Evolutionary conservation across 1,140 invertebrate genomes (phyloP).

Genomic region (Papilio machaon): DNA sequence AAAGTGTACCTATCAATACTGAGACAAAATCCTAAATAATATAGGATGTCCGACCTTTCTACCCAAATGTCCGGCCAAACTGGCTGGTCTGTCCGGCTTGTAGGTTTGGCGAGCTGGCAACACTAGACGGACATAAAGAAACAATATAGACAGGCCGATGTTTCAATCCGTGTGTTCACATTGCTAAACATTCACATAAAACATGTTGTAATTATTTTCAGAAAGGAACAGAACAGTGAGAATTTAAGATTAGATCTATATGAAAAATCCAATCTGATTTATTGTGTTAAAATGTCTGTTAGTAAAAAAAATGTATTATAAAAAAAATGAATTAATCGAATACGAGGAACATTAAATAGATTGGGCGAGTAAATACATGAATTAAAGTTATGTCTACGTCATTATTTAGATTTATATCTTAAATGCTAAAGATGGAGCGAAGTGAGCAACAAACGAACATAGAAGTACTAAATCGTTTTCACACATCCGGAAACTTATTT

Average conservation of each 20-base stretch:
- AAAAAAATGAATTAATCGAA: constrained; percentile 50
- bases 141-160: background rate
- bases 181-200: background rate
- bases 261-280: too few relatives aligned
- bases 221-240: background rate
- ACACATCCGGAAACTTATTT: constrained; percentile 37
- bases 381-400: constrained; percentile 75
- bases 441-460: constrained; percentile 68
- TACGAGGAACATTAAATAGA: constrained; percentile 71
- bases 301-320: background rate
- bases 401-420: constrained; percentile 67
- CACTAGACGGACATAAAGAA: too few relatives aligned
- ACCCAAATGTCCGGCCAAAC: too few relatives aligned
- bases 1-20: too few relatives aligned
- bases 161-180: background rate
- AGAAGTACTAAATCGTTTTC: constrained; percentile 23
- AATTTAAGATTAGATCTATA: too few relatives aligned
- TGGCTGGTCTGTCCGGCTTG: too few relatives aligned
- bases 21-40: too few relatives aligned
- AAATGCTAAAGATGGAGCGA: constrained; percentile 67
- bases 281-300: background rate
- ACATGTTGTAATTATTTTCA: too few relatives aligned
- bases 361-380: constrained; percentile 77
- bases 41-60: too few relatives aligned
- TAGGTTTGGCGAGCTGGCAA: too few relatives aligned